Conservation (phyloP, 2,888 invertebrate species). For the Leptothorax acervorum region DNA sequence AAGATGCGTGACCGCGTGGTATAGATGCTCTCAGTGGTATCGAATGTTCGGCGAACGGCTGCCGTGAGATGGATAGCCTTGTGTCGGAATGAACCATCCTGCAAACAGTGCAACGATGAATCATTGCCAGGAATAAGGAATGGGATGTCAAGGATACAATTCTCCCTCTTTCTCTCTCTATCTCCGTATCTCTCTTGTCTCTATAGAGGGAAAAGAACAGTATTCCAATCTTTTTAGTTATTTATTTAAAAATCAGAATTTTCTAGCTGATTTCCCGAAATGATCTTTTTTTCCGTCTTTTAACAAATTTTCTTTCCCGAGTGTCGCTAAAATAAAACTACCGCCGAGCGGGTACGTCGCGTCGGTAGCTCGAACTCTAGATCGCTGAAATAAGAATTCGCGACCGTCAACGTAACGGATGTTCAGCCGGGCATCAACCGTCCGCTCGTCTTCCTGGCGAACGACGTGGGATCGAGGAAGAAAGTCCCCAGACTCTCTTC, state of each 20-base stretch:
- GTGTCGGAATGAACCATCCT: conserved; percentile 22
- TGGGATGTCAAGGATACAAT: conserved; percentile 18
- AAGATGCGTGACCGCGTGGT: conserved; percentile 39
- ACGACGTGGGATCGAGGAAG: conserved; percentile 60
- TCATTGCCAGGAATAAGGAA: conserved; percentile 30
- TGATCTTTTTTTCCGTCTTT: not conserved
- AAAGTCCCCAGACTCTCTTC: conserved; percentile 47
- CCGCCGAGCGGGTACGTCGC: no score
- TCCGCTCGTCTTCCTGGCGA: conserved; percentile 30
- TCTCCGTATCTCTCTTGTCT: not conserved
- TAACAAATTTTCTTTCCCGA: not conserved
- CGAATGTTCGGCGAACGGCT: conserved; percentile 34
- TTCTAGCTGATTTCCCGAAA: no score
- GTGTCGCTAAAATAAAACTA: not conserved
- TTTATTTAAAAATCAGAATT: not conserved
- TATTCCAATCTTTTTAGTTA: not conserved
- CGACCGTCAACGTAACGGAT: conserved; percentile 27
- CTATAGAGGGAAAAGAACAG: not conserved
- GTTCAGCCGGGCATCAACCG: not conserved
- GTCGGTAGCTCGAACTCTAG: not conserved
- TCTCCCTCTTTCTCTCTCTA: not conserved
- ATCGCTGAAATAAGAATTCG: conserved; percentile 24
- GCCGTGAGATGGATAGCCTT: conserved; percentile 49
- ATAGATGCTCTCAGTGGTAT: conserved; percentile 47
- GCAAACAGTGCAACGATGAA: conserved; percentile 27